Evolutionary conservation across 2,888 invertebrate genomes (phyloP).

Genomic region (Ennomos quercinarius): DNA sequence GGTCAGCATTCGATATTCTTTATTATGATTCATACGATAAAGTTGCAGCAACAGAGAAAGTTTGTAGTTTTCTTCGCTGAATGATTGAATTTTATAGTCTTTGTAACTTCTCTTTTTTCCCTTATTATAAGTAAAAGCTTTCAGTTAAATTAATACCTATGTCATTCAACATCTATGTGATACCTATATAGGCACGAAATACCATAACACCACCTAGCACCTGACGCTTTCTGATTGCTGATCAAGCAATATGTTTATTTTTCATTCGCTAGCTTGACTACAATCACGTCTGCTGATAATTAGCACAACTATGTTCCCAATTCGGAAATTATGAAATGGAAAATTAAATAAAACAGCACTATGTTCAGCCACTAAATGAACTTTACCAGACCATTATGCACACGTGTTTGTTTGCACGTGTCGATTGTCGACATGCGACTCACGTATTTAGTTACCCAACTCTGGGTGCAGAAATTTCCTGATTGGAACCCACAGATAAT

Average conservation of each 20-base stretch:
- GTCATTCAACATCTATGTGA: too few species aligned
- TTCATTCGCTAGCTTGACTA: too few species aligned
- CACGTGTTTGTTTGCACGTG: conserved; percentile 69
- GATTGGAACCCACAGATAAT: conserved; percentile 52
- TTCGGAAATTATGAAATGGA: conserved; percentile 34
- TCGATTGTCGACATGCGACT: conserved; percentile 72
- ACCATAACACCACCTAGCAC: too few species aligned
- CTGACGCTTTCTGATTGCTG: too few species aligned
- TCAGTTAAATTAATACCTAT: too few species aligned
- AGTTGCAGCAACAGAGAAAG: conserved; percentile 2
- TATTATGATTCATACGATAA: conserved; percentile 1
- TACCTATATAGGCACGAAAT: too few species aligned
- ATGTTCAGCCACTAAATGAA: conserved; percentile 37
- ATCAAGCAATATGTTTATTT: too few species aligned
- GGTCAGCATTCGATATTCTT: conserved; percentile 38
- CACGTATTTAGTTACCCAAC: conserved; percentile 78
- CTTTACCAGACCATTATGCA: conserved; percentile 58
- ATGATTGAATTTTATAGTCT: too few species aligned
- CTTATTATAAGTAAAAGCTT: too few species aligned
- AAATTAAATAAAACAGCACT: conserved; percentile 41
- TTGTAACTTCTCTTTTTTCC: too few species aligned
- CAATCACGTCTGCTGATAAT: conserved; percentile 5
- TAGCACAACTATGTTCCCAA: conserved; percentile 21
- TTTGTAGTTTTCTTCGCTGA: conserved; percentile 9
- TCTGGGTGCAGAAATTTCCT: conserved; percentile 58